These are phyloP conservation scores for Eleutherodactylus coqui DNA, from an alignment of 2,797 vertebrate genomes.

Conservation along the genomic window DNA sequence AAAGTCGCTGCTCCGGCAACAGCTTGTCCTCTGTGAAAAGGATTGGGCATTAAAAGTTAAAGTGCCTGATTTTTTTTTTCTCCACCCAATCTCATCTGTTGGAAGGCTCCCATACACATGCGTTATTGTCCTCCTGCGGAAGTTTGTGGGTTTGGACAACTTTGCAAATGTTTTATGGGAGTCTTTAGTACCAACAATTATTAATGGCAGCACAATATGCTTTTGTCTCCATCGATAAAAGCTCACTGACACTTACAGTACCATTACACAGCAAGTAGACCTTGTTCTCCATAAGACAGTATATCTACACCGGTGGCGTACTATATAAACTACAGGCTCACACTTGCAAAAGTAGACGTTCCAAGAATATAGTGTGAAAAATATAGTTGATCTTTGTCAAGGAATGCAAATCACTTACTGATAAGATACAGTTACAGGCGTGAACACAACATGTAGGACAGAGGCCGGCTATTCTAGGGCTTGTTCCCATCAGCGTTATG, in stretches of 20 bases:
- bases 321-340: neutral
- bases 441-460: neutral
- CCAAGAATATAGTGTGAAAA: neutral
- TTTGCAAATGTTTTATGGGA: too few species aligned
- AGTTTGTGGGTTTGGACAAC: too few species aligned
- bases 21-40: too few species aligned
- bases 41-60: too few species aligned
- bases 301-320: neutral
- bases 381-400: neutral
- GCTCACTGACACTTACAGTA: neutral
- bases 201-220: neutral
- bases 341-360: neutral
- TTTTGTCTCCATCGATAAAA: neutral
- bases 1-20: too few species aligned
- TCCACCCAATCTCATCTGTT: too few species aligned
- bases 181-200: neutral
- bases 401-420: neutral
- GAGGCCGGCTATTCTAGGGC: neutral
- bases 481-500: neutral
- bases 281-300: neutral
- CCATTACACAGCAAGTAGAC: neutral
- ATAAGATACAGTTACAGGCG: neutral
- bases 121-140: too few species aligned
- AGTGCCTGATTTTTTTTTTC: too few species aligned
- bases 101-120: too few species aligned